Conservation (phyloP, 2,888 invertebrate species). For the Lithophane ornitopus region DNA sequence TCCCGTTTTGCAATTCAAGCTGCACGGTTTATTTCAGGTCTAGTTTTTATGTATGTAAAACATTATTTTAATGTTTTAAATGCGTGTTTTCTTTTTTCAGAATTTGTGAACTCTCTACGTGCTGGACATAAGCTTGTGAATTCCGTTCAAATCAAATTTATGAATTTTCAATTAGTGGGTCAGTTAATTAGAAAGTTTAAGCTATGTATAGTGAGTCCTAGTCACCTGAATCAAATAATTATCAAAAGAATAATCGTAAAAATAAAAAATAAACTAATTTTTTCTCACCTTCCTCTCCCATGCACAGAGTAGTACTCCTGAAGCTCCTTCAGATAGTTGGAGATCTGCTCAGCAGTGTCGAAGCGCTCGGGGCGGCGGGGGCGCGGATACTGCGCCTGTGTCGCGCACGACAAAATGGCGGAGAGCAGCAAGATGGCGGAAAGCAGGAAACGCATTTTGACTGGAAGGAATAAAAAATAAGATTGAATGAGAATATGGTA, state of each 20-base stretch:
- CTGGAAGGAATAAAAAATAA: constrained; percentile 59
- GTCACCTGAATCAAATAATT: not conserved
- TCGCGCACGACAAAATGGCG: constrained; percentile 80
- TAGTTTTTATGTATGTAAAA: not conserved
- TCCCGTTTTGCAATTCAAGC: too few species aligned
- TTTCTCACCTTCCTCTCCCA: constrained; percentile 83
- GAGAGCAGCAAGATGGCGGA: constrained; percentile 81
- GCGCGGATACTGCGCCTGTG: constrained; percentile 85
- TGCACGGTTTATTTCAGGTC: not conserved
- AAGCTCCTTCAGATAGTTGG: constrained; percentile 86
- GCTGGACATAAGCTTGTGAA: not conserved
- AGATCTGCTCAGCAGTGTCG: constrained; percentile 86
- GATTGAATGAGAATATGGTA: not conserved
- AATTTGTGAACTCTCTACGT: not conserved
- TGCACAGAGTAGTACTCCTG: constrained; percentile 88
- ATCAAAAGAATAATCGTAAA: not conserved
- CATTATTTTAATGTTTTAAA: not conserved
- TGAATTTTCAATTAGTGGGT: not conserved
- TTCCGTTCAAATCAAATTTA: not conserved
- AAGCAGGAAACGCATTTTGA: constrained; percentile 79
- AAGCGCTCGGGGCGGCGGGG: constrained; percentile 88
- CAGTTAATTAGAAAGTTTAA: not conserved
- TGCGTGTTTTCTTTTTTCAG: not conserved
- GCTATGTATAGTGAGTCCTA: not conserved
- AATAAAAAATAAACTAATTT: not conserved